phyloP scores from a whole-genome alignment of 2,888 invertebrate genomes.

The Tipula helvola region DNA sequence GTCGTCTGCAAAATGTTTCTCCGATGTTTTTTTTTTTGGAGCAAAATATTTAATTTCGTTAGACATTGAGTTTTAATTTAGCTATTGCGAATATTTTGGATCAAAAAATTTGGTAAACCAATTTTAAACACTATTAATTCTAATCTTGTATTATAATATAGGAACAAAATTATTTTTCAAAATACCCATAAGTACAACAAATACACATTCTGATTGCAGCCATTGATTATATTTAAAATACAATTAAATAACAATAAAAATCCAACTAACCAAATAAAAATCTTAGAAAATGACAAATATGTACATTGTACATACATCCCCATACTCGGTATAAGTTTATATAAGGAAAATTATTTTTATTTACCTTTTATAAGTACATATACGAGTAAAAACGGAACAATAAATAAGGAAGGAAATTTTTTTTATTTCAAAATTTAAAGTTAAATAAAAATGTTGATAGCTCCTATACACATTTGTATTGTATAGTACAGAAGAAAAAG shows the following conservation, averaged over 20 bases:
- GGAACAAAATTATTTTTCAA: no score
- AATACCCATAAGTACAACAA: not conserved
- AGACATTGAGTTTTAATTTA: no score
- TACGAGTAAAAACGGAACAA: not conserved
- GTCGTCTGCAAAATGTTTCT: no score
- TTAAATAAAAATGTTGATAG: not conserved
- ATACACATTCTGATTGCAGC: not conserved
- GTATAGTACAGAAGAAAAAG: not conserved
- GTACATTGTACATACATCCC: not conserved
- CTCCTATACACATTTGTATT: not conserved
- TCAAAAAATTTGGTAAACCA: no score
- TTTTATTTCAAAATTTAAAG: not conserved
- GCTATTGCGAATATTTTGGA: no score
- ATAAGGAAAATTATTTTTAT: not conserved
- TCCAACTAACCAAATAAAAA: not conserved
- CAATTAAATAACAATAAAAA: not conserved
- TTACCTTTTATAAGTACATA: not conserved
- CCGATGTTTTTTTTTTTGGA: no score
- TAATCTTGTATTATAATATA: no score
- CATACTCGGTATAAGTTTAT: not conserved
- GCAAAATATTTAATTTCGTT: no score
- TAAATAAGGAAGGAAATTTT: not conserved
- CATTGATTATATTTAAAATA: not conserved
- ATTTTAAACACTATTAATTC: no score
- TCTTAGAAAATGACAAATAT: not conserved